Evolutionary conservation across 2,888 invertebrate species (phyloP), one percentile per base, ranked within the genome.

Genomic region (Apamea anceps): DNA sequence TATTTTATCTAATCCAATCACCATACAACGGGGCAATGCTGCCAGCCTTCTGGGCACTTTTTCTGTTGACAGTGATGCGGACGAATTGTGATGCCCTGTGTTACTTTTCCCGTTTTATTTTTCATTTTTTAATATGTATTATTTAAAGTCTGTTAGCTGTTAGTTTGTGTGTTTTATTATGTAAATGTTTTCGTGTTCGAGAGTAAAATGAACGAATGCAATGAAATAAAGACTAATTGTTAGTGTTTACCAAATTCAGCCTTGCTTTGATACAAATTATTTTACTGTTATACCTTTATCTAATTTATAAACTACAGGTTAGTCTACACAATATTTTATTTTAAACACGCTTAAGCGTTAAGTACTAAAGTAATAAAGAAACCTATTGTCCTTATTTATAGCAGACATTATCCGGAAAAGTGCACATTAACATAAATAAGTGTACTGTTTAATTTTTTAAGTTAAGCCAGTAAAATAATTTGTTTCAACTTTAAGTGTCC

Each of bases 351-450:
- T 67, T 76, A n/a, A 76, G 57, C n/a, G 42, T 67, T 54, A 51
- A 75, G 42, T 42, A 82, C 21, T 60, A 25, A 82, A 60, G 60
- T 67, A 83, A 54, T 54, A 83, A 77, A 80, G 25, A 76, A 77
- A 54, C 51, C 77, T 68, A 77, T 84, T 68, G 54, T 37, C 25
- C 13, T 68, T 45, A 80, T 76, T 83, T 62, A 83, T 62, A 10
- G 77, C n/a, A 25, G 67, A 37, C 62, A 32, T 76, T 80, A 68
- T 54, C 13, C 60, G 42, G 32, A 62, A 37, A 80, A 68, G 66
- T 83, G 67, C 32, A 54, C 77, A 83, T 83, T 80, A 77, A 77
- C 84, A 37, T 77, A 54, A 77, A 83, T 77, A 77, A 68, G 51
- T 54, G 18, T 48, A 57, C 57, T 66, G 37, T 57, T 57, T n/a